phyloP scores from a whole-genome alignment of 2,113 vertebrate genomes.

The Pterocles orientalis region DNA sequence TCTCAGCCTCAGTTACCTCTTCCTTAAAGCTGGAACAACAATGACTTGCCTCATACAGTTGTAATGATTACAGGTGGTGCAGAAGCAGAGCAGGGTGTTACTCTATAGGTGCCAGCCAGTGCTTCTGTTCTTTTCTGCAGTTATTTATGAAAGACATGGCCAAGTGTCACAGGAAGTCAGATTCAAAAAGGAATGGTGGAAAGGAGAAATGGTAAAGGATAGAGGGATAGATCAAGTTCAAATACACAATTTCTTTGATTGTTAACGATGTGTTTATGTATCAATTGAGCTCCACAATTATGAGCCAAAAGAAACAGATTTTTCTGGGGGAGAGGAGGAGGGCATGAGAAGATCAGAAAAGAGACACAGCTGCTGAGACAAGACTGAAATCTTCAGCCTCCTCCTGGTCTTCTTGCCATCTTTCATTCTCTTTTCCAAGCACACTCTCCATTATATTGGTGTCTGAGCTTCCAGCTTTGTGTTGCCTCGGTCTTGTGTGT shows the following conservation, averaged over 20 bases:
- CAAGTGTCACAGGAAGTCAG: background rate
- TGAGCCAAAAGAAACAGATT: background rate
- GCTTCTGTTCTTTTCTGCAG: background rate
- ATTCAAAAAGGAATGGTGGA: background rate
- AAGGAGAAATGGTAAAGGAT: background rate
- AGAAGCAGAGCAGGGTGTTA: background rate
- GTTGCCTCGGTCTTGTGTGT: rapidly evolving
- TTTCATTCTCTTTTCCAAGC: background rate
- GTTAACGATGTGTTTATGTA: background rate
- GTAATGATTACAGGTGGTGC: no score
- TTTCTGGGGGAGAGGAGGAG: background rate
- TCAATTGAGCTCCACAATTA: background rate
- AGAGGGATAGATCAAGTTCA: background rate
- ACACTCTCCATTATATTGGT: rapidly evolving
- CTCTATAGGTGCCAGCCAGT: rapidly evolving
- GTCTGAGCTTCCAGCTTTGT: background rate
- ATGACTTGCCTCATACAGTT: background rate
- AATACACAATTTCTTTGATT: background rate
- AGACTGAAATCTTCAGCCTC: background rate
- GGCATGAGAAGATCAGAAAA: background rate
- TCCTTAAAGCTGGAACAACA: background rate
- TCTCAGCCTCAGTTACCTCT: background rate
- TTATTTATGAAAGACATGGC: background rate
- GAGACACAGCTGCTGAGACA: background rate
- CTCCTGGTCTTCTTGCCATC: rapidly evolving